These are phyloP conservation scores for Odontesthes bonariensis DNA, from an alignment of 2,113 vertebrate genomes.

Conservation along the genomic window DNA sequence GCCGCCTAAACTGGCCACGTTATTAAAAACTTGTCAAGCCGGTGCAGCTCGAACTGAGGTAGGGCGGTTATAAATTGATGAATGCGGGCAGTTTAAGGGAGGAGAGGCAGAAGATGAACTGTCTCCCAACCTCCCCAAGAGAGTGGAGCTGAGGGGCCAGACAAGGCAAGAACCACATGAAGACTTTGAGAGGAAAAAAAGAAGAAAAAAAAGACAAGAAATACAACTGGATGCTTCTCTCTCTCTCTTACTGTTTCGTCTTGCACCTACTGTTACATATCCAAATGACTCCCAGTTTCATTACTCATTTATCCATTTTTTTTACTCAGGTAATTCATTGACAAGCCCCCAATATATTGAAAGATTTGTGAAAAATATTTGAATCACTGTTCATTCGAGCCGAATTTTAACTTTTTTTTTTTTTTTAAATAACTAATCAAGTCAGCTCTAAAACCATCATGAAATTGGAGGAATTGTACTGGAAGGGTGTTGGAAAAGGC, in stretches of 20 bases:
- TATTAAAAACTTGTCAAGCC: slow-evolving; percentile 6
- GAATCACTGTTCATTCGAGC: too few relatives aligned
- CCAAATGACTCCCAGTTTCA: background rate
- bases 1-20: background rate
- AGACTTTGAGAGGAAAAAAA: background rate
- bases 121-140: slow-evolving; percentile 60
- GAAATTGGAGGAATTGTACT: too few relatives aligned
- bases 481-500: too few relatives aligned
- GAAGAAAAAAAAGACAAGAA: slow-evolving; percentile 15
- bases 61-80: slow-evolving; percentile 16
- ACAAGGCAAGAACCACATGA: slow-evolving; percentile 36
- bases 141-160: slow-evolving; percentile 43
- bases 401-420: too few relatives aligned
- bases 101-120: slow-evolving; percentile 47
- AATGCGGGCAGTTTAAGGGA: slow-evolving; percentile 31
- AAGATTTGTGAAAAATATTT: too few relatives aligned
- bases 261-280: background rate
- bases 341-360: too few relatives aligned
- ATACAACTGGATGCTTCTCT: slow-evolving; percentile 15
- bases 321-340: too few relatives aligned
- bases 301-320: too few relatives aligned
- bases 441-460: too few relatives aligned
- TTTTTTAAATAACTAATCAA: too few relatives aligned
- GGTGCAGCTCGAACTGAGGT: slow-evolving; percentile 12
- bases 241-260: background rate